Evolutionary conservation across 2,797 vertebrate genomes (phyloP).

Genomic region (Melanotaenia boesemani): DNA sequence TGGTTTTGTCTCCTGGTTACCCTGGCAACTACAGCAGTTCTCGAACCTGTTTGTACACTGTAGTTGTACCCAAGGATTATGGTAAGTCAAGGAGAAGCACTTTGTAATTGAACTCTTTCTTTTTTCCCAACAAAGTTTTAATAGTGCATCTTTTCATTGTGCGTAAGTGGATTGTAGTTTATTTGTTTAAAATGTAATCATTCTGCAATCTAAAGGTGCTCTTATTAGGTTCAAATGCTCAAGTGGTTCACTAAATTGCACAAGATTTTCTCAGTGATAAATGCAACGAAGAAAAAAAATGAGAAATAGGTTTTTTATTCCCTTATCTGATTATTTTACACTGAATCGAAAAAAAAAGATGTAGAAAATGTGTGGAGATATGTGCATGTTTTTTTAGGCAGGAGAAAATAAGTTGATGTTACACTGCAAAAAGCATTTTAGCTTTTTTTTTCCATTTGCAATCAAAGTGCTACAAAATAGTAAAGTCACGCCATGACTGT

Average conservation of each 20-base stretch:
- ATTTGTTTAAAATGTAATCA: constrained; percentile 20
- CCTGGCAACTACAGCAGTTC: constrained; percentile 96
- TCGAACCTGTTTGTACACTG: constrained; percentile 92
- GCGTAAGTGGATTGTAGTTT: constrained; percentile 3
- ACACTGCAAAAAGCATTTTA: constrained; percentile 21
- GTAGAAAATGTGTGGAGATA: neutral
- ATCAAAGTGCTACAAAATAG: constrained; percentile 1
- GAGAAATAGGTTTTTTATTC: neutral
- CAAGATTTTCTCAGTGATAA: constrained; percentile 1
- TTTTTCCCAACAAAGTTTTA: neutral
- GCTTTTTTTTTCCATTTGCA: neutral
- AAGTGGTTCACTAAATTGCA: neutral
- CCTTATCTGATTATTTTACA: constrained; percentile 6
- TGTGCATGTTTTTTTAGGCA: constrained; percentile 18
- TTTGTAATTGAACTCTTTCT: neutral
- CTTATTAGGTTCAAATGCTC: constrained; percentile 8
- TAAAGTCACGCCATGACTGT: constrained; percentile 34
- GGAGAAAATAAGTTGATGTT: constrained; percentile 22
- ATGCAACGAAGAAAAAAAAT: neutral
- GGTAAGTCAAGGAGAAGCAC: constrained; percentile 78
- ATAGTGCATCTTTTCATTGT: neutral
- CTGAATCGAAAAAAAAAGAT: neutral
- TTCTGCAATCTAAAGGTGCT: constrained; percentile 1
- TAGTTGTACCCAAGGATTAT: constrained; percentile 94
- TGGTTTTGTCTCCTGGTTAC: constrained; percentile 95